Percentiles rank a stretch among this genome's conserved stretches.
These are phyloP conservation scores for Microctenopoma stevenorrisi DNA, from an alignment of 2,797 vertebrate genomes.

Conservation along the genomic window DNA sequence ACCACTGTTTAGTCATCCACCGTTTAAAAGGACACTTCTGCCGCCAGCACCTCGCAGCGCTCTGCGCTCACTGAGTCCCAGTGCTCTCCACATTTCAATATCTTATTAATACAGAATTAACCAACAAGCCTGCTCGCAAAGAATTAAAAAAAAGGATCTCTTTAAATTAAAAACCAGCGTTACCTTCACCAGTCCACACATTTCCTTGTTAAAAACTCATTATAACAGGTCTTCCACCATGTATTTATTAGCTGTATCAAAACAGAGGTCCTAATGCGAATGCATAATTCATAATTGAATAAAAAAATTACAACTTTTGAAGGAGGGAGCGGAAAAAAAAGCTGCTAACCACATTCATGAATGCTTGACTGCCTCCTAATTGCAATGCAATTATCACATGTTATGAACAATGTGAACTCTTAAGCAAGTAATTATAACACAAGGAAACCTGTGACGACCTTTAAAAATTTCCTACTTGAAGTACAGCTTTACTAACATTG, in stretches of 20 bases:
- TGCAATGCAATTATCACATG: conserved; percentile 81
- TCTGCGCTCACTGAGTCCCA: conserved; percentile 72
- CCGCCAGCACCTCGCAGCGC: conserved; percentile 60
- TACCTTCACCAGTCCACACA: conserved; percentile 69
- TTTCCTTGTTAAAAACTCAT: conserved; percentile 82
- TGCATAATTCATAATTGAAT: conserved; percentile 86
- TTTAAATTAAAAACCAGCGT: conserved; percentile 81
- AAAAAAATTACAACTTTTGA: conserved; percentile 72
- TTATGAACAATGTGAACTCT: conserved; percentile 83
- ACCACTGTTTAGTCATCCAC: conserved; percentile 75
- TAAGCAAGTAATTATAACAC: conserved; percentile 83
- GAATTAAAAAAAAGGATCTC: conserved; percentile 70
- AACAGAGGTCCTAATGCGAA: conserved; percentile 83
- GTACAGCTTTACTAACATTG: conserved; percentile 70
- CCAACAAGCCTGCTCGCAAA: conserved; percentile 72
- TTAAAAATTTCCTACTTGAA: conserved; percentile 71
- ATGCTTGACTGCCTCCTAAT: conserved; percentile 82
- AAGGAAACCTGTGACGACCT: conserved; percentile 79
- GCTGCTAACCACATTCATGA: conserved; percentile 78
- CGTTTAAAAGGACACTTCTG: conserved; percentile 69
- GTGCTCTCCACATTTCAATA: conserved; percentile 78
- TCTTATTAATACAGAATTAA: conserved; percentile 84
- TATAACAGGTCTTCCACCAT: conserved; percentile 76
- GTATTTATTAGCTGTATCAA: conserved; percentile 84
- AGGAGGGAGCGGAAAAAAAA: conserved; percentile 53